Evolutionary conservation across 2,888 invertebrate genomes (phyloP).

Genomic region (Latrodectus elegans): DNA sequence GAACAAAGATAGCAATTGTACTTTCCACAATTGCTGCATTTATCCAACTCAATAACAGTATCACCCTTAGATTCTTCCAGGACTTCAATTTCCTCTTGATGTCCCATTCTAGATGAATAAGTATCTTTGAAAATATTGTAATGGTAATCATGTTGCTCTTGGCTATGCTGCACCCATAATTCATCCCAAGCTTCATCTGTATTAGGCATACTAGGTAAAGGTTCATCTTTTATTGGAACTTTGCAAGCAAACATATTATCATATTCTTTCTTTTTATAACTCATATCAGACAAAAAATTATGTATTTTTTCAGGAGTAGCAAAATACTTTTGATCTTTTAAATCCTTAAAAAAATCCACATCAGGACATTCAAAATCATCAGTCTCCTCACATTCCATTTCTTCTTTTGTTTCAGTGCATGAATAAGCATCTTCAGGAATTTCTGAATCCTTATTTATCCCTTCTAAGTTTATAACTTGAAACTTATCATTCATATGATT

Average conservation of each 20-base stretch:
- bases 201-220: neutral
- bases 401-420: neutral
- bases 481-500: slow-evolving; percentile 31
- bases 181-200: slow-evolving; percentile 47
- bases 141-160: slow-evolving; percentile 39
- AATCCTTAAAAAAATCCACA: neutral
- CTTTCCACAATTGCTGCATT: slow-evolving; percentile 42
- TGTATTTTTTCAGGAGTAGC: neutral
- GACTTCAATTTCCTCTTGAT: neutral
- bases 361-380: slow-evolving; percentile 9
- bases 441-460: neutral
- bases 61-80: neutral
- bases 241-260: slow-evolving; percentile 37
- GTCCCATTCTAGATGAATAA: neutral
- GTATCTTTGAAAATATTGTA: slow-evolving; percentile 25
- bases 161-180: slow-evolving; percentile 38
- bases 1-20: slow-evolving; percentile 41
- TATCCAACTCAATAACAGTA: neutral
- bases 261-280: slow-evolving; percentile 5
- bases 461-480: slow-evolving; percentile 23
- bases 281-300: neutral
- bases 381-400: neutral
- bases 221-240: neutral
- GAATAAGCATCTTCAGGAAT: neutral
- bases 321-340: slow-evolving; percentile 4